Conservation (phyloP, 2,888 invertebrate species). For the Spodoptera littoralis region DNA sequence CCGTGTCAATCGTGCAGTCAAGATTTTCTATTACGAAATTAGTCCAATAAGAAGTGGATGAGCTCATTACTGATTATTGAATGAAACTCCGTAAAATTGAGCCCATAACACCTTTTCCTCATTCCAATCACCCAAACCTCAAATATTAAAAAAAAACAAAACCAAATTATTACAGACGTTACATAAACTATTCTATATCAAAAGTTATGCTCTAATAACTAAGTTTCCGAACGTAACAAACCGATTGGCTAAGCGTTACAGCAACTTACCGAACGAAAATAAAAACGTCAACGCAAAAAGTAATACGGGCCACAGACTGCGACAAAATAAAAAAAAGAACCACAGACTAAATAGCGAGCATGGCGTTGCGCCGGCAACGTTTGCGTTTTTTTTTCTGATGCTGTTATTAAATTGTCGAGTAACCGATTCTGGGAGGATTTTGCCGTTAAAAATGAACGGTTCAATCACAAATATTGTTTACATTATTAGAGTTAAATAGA, state of each 20-base stretch:
- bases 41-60: no score
- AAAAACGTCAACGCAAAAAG: conserved; percentile 50
- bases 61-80: no score
- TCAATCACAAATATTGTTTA: conserved; percentile 13
- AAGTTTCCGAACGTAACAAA: conserved; percentile 41
- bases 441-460: conserved; percentile 23
- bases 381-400: conserved; percentile 28
- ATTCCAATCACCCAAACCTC: neutral
- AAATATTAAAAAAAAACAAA: conserved; percentile 12
- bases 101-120: no score
- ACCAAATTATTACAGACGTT: conserved; percentile 12
- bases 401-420: conserved; percentile 60
- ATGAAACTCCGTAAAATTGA: no score
- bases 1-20: no score
- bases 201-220: conserved; percentile 46
- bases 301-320: conserved; percentile 53
- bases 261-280: conserved; percentile 46
- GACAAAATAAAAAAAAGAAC: conserved; percentile 51
- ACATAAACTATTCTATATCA: conserved; percentile 26
- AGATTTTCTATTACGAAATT: no score
- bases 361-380: conserved; percentile 41
- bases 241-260: conserved; percentile 64
- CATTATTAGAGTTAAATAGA: neutral
- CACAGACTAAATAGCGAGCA: conserved; percentile 59
- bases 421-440: conserved; percentile 40